Conservation (phyloP, 2,888 invertebrate genomes). For the Agriopis marginaria region DNA sequence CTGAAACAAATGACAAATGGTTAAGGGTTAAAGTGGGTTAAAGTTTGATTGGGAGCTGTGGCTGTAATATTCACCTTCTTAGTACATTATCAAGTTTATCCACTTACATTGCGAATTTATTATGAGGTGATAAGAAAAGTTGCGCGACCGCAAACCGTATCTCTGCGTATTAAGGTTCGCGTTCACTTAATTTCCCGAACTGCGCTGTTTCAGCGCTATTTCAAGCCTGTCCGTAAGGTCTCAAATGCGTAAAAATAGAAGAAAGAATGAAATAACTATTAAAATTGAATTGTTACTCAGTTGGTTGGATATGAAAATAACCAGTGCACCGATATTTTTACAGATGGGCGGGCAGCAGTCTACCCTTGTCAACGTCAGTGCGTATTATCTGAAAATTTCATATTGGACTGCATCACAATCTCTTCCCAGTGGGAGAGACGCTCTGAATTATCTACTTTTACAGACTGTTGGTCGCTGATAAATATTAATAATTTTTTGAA, state of each 20-base stretch:
- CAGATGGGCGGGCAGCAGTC: slow-evolving; percentile 70
- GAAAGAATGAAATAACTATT: background rate
- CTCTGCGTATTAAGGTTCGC: too few relatives aligned
- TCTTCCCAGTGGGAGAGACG: slow-evolving; percentile 43
- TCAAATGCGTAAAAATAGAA: background rate
- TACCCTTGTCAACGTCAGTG: slow-evolving; percentile 80
- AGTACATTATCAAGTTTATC: too few relatives aligned
- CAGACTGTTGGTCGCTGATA: slow-evolving; percentile 10
- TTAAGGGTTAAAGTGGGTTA: background rate
- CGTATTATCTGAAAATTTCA: slow-evolving; percentile 75
- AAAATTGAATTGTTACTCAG: slow-evolving; percentile 24
- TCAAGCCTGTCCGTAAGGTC: background rate
- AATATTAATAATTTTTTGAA: background rate
- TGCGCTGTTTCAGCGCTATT: too few relatives aligned
- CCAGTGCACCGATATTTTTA: slow-evolving; percentile 75
- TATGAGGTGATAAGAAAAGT: too few relatives aligned
- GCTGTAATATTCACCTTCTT: too few relatives aligned
- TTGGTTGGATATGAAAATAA: slow-evolving; percentile 65
- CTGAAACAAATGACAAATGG: slow-evolving; percentile 16
- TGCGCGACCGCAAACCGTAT: too few relatives aligned
- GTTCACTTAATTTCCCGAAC: too few relatives aligned
- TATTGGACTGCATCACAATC: slow-evolving; percentile 72
- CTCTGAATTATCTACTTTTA: slow-evolving; percentile 28
- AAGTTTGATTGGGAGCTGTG: background rate
- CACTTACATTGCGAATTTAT: too few relatives aligned